Percentiles rank a stretch among this genome's conserved stretches.
phyloP scores from a whole-genome alignment of 2,888 invertebrate species.

The Sphaerolaimus hirsutus region DNA sequence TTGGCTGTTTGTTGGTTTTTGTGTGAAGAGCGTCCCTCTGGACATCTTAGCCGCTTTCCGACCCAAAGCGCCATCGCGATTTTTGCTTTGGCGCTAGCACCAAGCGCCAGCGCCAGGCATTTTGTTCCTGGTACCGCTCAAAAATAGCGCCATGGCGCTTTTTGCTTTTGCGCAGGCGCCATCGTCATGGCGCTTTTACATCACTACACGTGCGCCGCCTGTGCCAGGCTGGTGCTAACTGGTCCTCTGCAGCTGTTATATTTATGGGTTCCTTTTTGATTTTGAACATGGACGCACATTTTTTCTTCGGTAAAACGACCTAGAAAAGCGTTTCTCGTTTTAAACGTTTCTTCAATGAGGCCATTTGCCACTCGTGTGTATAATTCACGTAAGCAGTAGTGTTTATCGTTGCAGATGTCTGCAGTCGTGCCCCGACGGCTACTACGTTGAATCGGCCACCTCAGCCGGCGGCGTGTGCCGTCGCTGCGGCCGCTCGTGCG shows the following conservation, averaged over 20 bases:
- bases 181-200: no score
- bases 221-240: neutral
- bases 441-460: slow-evolving; percentile 11
- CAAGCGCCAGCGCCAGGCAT: no score
- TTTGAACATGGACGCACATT: neutral
- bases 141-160: no score
- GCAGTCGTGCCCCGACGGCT: slow-evolving; percentile 19
- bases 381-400: no score
- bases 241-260: neutral
- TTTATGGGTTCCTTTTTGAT: neutral
- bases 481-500: slow-evolving; percentile 17
- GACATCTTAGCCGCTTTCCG: neutral
- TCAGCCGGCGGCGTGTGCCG: slow-evolving; percentile 20
- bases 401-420: slow-evolving; percentile 13
- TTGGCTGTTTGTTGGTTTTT: no score
- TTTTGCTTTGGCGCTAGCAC: no score
- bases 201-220: neutral
- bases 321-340: no score
- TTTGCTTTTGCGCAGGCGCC: no score
- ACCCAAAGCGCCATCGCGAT: neutral
- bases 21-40: neutral
- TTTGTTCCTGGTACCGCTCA: no score
- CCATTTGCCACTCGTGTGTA: no score
- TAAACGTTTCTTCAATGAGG: no score
- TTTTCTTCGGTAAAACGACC: neutral